Evolutionary conservation across 2,888 invertebrate species (phyloP).

Genomic region (Pelosia muscerda): DNA sequence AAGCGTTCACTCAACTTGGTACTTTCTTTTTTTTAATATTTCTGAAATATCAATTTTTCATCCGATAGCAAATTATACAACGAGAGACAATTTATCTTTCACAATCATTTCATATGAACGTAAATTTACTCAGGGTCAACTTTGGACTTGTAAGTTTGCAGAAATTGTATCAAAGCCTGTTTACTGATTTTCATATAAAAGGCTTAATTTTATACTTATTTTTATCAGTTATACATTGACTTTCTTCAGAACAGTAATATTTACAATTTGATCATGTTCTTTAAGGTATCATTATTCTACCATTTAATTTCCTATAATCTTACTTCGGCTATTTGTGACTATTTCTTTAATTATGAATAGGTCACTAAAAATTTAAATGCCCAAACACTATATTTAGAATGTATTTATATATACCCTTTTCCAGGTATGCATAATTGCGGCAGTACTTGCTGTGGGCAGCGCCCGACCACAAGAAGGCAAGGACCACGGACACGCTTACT

Average conservation of each 20-base stretch:
- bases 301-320: not conserved
- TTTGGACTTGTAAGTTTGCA: not conserved
- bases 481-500: slow-evolving; percentile 36
- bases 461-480: slow-evolving; percentile 54
- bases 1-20: no score
- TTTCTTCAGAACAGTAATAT: not conserved
- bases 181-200: not conserved
- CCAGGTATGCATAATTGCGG: slow-evolving; percentile 48
- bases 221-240: not conserved
- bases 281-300: not conserved
- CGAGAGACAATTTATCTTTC: not conserved
- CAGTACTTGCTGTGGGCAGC: slow-evolving; percentile 41
- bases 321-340: not conserved
- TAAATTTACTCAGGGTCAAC: not conserved
- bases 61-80: not conserved
- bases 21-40: no score
- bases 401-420: not conserved
- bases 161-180: not conserved
- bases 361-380: no score
- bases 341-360: no score
- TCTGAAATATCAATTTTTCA: no score
- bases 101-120: not conserved
- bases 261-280: not conserved
- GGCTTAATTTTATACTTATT: not conserved
- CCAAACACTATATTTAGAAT: no score